A percentile compares a stretch with the other conserved stretches of the same genome.
Evolutionary conservation across 1,140 invertebrate genomes (phyloP).

Genomic region (Bombus huntii): DNA sequence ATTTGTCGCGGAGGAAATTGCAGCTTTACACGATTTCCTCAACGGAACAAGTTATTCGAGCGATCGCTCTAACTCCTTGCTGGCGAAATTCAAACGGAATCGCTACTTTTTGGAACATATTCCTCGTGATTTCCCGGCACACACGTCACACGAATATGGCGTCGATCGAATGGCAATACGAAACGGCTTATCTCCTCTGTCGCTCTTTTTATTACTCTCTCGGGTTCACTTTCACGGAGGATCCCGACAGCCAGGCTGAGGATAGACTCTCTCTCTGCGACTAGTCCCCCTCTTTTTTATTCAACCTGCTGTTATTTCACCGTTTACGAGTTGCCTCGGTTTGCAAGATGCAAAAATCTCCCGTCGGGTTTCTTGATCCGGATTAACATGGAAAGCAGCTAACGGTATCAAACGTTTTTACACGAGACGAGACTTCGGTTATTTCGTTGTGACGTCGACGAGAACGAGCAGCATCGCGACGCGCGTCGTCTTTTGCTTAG

Average conservation of each 20-base stretch:
- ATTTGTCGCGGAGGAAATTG: slow-evolving; percentile 15
- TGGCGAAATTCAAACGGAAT: slow-evolving; percentile 30
- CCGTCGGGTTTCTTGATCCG: slow-evolving; percentile 43
- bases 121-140: slow-evolving; percentile 40
- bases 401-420: slow-evolving; percentile 60
- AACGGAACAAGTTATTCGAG: slow-evolving; percentile 14
- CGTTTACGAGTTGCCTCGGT: neutral
- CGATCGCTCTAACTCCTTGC: slow-evolving; percentile 5
- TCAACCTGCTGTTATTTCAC: slow-evolving; percentile 27
- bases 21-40: slow-evolving; percentile 7
- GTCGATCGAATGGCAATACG: slow-evolving; percentile 66
- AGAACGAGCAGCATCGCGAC: neutral
- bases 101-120: slow-evolving; percentile 26
- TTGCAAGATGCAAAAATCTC: slow-evolving; percentile 20
- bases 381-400: slow-evolving; percentile 54
- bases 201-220: slow-evolving; percentile 70
- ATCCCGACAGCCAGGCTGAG: slow-evolving; percentile 53
- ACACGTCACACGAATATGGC: slow-evolving; percentile 57
- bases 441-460: slow-evolving; percentile 43
- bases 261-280: slow-evolving; percentile 41
- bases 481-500: slow-evolving; percentile 34
- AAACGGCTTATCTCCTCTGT: slow-evolving; percentile 62
- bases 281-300: neutral
- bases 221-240: slow-evolving; percentile 68
- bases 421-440: slow-evolving; percentile 47